Conservation (phyloP, 2,888 invertebrate species). For the Unio delphinus region DNA sequence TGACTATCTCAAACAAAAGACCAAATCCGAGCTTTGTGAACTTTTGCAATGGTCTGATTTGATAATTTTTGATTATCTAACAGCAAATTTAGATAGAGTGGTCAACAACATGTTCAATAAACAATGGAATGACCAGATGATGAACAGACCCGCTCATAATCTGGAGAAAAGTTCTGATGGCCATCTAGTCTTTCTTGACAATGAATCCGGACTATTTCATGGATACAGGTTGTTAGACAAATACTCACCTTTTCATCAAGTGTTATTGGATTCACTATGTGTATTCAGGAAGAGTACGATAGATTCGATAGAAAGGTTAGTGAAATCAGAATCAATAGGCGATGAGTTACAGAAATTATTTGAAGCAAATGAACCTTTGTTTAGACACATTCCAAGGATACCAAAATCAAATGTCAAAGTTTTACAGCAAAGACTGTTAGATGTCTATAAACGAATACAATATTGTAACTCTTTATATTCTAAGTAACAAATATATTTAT, state of each 20-base stretch:
- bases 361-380: constrained; percentile 75
- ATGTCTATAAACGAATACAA: constrained; percentile 83
- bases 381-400: constrained; percentile 78
- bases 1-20: no score
- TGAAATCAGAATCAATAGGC: constrained; percentile 77
- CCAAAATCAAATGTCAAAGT: constrained; percentile 87
- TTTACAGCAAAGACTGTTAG: constrained; percentile 83
- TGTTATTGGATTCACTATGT: constrained; percentile 85
- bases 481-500: background rate
- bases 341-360: constrained; percentile 79
- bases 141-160: constrained; percentile 91
- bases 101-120: constrained; percentile 91
- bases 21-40: constrained; percentile 49
- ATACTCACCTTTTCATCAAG: constrained; percentile 85
- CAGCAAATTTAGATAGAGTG: constrained; percentile 90
- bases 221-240: constrained; percentile 88
- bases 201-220: constrained; percentile 79
- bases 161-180: constrained; percentile 80
- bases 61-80: constrained; percentile 89
- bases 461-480: constrained; percentile 75
- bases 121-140: constrained; percentile 91
- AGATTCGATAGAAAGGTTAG: constrained; percentile 78
- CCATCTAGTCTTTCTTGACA: constrained; percentile 84
- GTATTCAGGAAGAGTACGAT: constrained; percentile 84
- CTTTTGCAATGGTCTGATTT: constrained; percentile 90